These are phyloP conservation scores for Muraenolepis orangiensis DNA, from an alignment of 2,797 vertebrate species.

Conservation along the genomic window DNA sequence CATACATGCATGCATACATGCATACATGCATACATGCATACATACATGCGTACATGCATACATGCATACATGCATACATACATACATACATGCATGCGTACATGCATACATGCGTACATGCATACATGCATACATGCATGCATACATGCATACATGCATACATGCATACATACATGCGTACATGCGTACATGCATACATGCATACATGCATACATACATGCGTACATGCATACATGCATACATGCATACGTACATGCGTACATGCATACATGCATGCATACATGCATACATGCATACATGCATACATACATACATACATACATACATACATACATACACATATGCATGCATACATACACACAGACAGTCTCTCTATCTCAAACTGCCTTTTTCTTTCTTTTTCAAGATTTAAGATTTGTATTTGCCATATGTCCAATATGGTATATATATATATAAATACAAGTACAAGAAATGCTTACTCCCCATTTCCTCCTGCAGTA, in stretches of 20 bases:
- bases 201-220: neutral
- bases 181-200: too few species aligned
- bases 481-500: too few species aligned
- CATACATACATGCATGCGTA: neutral
- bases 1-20: neutral
- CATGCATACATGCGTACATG: neutral
- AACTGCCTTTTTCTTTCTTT: neutral
- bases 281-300: too few species aligned
- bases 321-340: neutral
- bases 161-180: neutral
- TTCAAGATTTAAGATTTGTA: too few species aligned
- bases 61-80: too few species aligned
- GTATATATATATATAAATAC: too few species aligned
- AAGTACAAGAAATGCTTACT: too few species aligned
- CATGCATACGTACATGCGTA: neutral
- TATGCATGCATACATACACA: neutral
- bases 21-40: neutral
- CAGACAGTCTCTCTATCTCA: neutral
- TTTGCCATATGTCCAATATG: too few species aligned
- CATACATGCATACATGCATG: neutral
- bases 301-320: neutral
- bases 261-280: neutral
- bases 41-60: neutral
- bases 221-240: neutral
- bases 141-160: neutral